Evolutionary conservation across 2,113 vertebrate species (phyloP).

Genomic region (Regulus satrapa): DNA sequence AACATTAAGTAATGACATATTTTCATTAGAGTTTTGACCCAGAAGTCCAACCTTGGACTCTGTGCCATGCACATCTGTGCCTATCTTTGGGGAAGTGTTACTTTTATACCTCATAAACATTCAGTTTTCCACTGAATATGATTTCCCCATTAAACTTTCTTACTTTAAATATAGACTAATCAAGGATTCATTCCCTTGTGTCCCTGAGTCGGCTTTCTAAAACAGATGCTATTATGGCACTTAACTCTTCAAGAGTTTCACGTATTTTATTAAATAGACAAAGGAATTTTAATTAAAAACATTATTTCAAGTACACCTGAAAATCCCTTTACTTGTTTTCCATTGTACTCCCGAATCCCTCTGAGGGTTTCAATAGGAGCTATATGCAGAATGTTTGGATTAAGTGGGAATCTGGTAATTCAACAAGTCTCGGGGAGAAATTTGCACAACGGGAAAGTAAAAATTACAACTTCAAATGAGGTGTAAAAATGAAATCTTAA

Average conservation of each 20-base stretch:
- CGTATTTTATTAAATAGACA: neutral
- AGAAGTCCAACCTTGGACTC: neutral
- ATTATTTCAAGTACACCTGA: neutral
- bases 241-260: neutral
- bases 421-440: neutral
- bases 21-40: neutral
- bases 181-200: neutral
- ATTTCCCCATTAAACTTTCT: neutral
- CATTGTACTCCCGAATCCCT: neutral
- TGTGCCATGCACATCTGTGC: too few species aligned
- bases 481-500: constrained; percentile 24
- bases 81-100: neutral
- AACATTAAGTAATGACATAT: fast-evolving
- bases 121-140: neutral
- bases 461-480: neutral
- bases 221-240: neutral
- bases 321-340: neutral
- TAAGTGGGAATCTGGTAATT: neutral
- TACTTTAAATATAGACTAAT: neutral
- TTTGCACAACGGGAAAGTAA: neutral
- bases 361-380: neutral
- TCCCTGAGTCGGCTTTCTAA: neutral
- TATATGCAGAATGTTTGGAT: neutral
- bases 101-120: neutral
- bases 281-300: neutral